A percentile compares a stretch with the other conserved stretches of the same genome.
Evolutionary conservation across 1,140 invertebrate species (phyloP).

Genomic region (Lineus longissimus): DNA sequence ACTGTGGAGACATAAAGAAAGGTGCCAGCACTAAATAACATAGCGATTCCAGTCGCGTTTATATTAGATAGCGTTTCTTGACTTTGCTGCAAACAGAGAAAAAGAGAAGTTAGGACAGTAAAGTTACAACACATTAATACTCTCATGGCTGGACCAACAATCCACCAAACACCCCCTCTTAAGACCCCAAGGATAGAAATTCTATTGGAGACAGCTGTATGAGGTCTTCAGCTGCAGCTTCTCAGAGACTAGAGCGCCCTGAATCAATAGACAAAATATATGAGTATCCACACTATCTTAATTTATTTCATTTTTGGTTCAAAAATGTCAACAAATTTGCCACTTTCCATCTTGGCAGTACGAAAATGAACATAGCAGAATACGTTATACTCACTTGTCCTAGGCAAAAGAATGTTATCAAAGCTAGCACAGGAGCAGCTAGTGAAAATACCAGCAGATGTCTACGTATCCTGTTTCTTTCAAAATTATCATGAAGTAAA

Average conservation of each 20-base stretch:
- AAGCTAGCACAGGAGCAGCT: constrained; percentile 82
- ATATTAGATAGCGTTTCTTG: constrained; percentile 66
- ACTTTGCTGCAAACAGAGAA: constrained; percentile 51
- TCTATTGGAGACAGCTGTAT: no score
- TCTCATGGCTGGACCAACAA: neutral
- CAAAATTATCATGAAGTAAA: constrained; percentile 89
- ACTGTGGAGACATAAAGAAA: constrained; percentile 98
- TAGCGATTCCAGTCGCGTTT: constrained; percentile 91
- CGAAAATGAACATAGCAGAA: no score
- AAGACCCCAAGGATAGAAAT: no score
- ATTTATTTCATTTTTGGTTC: no score
- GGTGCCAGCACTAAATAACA: constrained; percentile 97
- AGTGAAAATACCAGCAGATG: constrained; percentile 93
- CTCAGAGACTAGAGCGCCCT: no score
- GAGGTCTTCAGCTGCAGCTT: no score
- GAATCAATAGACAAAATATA: no score
- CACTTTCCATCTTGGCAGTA: no score
- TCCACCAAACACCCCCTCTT: neutral
- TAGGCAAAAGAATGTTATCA: constrained; percentile 90
- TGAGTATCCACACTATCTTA: no score
- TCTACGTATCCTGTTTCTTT: constrained; percentile 77
- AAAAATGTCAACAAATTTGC: no score
- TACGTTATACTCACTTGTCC: constrained; percentile 70
- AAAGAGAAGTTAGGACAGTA: constrained; percentile 9
- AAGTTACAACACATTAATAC: neutral